These are phyloP conservation scores for Anhinga rufa DNA, from an alignment of 2,113 vertebrate species.

Conservation along the genomic window DNA sequence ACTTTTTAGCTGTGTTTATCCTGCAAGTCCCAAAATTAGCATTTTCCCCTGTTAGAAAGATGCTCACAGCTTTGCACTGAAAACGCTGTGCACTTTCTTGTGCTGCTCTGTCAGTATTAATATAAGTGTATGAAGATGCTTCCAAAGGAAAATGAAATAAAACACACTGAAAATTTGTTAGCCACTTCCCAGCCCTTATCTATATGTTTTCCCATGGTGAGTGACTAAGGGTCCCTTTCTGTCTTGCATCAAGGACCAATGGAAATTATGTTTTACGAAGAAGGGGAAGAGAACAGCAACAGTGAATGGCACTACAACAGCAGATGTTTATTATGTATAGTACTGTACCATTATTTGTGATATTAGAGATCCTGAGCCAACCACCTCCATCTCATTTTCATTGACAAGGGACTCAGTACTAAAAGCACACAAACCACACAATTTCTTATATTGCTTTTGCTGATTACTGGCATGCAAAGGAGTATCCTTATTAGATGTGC, in stretches of 20 bases:
- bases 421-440: not conserved
- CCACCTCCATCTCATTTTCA: not conserved
- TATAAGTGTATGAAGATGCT: not conserved
- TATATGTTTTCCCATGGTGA: not conserved
- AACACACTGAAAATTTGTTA: not conserved
- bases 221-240: not conserved
- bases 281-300: not conserved
- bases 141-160: not conserved
- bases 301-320: not conserved
- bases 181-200: not conserved
- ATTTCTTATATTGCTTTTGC: not conserved
- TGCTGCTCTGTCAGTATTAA: not conserved
- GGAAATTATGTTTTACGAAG: not conserved
- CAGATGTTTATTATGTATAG: accelerated
- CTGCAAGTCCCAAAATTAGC: not conserved
- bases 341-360: not conserved
- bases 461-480: not conserved
- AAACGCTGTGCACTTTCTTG: not conserved
- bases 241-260: not conserved
- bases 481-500: not conserved
- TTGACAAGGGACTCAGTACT: not conserved
- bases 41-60: not conserved
- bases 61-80: not conserved
- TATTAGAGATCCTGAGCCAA: not conserved
- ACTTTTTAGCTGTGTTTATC: not conserved